Percentiles rank a stretch among this genome's conserved stretches.
These are phyloP conservation scores for Orycteropus afer DNA, from an alignment of 2,113 vertebrate species.

Conservation along the genomic window DNA sequence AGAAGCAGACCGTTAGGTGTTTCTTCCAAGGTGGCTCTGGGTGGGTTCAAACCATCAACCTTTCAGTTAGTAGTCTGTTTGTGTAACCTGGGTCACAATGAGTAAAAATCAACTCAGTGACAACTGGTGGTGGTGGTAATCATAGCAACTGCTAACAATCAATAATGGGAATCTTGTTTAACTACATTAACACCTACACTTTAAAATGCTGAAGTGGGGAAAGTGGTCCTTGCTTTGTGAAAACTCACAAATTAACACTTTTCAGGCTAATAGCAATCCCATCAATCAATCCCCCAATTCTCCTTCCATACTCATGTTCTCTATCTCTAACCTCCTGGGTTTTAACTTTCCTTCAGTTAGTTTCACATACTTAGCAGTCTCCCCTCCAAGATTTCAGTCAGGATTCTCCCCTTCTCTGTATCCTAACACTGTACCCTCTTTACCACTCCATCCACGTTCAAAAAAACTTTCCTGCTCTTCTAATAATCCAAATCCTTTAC, in stretches of 20 bases:
- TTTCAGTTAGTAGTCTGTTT: neutral
- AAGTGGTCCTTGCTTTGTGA: neutral
- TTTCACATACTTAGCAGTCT: neutral
- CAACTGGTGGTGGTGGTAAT: neutral
- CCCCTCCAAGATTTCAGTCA: neutral
- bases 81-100: neutral
- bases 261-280: neutral
- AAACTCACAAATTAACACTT: neutral
- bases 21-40: neutral
- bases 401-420: neutral
- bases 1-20: neutral
- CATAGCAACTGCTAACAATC: neutral
- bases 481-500: neutral
- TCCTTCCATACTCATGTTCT: neutral
- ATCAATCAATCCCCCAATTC: no score
- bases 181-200: neutral
- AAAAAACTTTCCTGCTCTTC: neutral
- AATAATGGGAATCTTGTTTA: neutral
- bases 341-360: neutral
- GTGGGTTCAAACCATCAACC: neutral
- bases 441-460: neutral
- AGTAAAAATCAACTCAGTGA: neutral
- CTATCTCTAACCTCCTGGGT: neutral
- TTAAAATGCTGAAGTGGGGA: neutral
- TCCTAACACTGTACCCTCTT: neutral